Base-by-base conservation (phyloP, 2,888 invertebrate genomes). In the Sialis fuliginosa region DNA sequence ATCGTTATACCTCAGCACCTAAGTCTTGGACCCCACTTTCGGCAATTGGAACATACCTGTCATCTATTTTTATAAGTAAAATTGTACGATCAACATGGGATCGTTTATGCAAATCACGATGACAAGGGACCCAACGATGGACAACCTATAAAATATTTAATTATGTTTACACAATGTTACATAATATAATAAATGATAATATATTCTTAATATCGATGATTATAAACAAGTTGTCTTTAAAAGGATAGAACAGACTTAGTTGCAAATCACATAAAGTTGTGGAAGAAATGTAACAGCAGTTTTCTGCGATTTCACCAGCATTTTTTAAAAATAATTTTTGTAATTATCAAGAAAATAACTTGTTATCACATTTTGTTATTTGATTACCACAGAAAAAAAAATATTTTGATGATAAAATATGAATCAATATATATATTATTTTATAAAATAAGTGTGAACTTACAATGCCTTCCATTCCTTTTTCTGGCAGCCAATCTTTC, bases 11-110 rank as follows among this genome's bases (percentile, higher is more conserved):
- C 62, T 83, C 82, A 47, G 79, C 80, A 46, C 81, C 81, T 49
- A 85, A 67, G 62, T 82, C 79, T 52, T 82, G 79, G 6, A 93
- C 83, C 50, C 92, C 92, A 58, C 76, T 77, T 63, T 95, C 93
- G 1, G 89, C 88, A 45, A 95, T 87, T 10, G 95, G 93, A 50
- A 96, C 92, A 65, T 80, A 93, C 58, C 81, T 83, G 57, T 93
- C 93, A 10, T 88, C 90, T 42, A 95, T 86, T 65, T 90, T 87
- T n/a, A 96, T 77, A 10, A 96, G 75, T 12, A 95, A 72, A 49
- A 96, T 88, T 45, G 84, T 88, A 57, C 89, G 81, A 67, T 93
- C 93, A 10, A 92, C 85, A 63, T 93, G 91, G 5, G 93, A 93
- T 12, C 95, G 75, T 48, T 82, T 79, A 54, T 79, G 79, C 0